These are phyloP conservation scores for Drosophila jambulina DNA, from an alignment of 1,140 invertebrate genomes.

Conservation along the genomic window DNA sequence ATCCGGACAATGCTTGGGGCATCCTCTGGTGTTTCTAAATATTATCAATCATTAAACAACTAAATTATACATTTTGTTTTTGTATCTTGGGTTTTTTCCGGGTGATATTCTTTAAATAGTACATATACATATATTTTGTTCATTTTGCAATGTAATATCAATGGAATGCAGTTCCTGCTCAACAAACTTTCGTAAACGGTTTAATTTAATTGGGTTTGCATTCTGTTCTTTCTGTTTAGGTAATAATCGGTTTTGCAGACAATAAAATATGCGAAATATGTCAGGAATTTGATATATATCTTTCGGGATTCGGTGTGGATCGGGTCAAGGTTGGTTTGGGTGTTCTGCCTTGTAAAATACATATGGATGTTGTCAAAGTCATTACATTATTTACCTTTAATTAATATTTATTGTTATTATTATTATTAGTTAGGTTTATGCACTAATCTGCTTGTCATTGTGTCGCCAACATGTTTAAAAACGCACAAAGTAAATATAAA, in stretches of 20 bases:
- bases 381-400: constrained; percentile 68
- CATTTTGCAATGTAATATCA: constrained; percentile 66
- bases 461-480: constrained; percentile 67
- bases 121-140: constrained; percentile 69
- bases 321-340: constrained; percentile 16
- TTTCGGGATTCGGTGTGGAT: constrained; percentile 55
- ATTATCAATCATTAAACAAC: constrained; percentile 73
- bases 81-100: not conserved
- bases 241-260: constrained; percentile 66
- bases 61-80: constrained; percentile 69
- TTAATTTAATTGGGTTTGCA: constrained; percentile 42
- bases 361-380: constrained; percentile 67
- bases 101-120: constrained; percentile 79
- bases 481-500: constrained; percentile 64
- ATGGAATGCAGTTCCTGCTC: constrained; percentile 55
- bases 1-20: constrained; percentile 27
- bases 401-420: constrained; percentile 50
- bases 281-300: constrained; percentile 56
- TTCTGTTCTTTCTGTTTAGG: constrained; percentile 15
- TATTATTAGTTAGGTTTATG: constrained; percentile 56
- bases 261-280: constrained; percentile 68
- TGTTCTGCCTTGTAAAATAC: constrained; percentile 52
- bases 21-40: constrained; percentile 36
- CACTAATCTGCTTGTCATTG: constrained; percentile 49
- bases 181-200: constrained; percentile 62